phyloP scores from a whole-genome alignment of 2,797 vertebrate genomes.

The Chiloscyllium punctatum region DNA sequence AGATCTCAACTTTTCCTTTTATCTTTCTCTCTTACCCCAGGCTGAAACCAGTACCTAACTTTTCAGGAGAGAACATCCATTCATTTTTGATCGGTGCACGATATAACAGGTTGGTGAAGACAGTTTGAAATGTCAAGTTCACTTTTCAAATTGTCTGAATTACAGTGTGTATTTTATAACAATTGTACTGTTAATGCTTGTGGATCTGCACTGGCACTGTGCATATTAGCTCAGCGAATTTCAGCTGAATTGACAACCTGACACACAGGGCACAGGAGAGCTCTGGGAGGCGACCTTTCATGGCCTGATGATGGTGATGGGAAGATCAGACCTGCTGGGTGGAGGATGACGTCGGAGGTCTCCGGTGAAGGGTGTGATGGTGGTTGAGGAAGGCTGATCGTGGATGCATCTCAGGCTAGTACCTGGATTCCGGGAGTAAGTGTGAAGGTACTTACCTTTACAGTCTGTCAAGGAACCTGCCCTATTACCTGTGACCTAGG shows the following conservation, averaged over 20 bases:
- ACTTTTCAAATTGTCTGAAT: slow-evolving; percentile 1
- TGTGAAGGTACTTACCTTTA: background rate
- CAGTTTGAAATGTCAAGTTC: background rate
- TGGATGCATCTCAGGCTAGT: background rate
- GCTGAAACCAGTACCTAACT: slow-evolving; percentile 60
- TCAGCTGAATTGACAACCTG: background rate
- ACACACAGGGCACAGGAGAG: background rate
- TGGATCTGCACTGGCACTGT: background rate
- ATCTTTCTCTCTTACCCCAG: slow-evolving; percentile 81
- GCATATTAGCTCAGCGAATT: background rate
- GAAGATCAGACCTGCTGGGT: background rate
- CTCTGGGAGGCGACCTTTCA: background rate
- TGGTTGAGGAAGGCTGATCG: background rate
- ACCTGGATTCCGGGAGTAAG: too few species aligned
- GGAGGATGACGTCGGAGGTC: background rate
- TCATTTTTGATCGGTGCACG: slow-evolving; percentile 47
- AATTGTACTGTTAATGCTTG: background rate
- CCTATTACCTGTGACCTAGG: too few species aligned
- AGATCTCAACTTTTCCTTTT: slow-evolving; percentile 76
- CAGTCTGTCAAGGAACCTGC: background rate
- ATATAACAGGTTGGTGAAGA: slow-evolving; percentile 47
- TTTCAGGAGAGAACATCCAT: slow-evolving; percentile 52
- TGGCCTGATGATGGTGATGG: background rate
- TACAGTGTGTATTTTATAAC: slow-evolving; percentile 2
- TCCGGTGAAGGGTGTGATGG: background rate